Evolutionary conservation across 2,113 vertebrate species (phyloP), one percentile per base, ranked within the genome.

Genomic region (Tichodroma muraria): DNA sequence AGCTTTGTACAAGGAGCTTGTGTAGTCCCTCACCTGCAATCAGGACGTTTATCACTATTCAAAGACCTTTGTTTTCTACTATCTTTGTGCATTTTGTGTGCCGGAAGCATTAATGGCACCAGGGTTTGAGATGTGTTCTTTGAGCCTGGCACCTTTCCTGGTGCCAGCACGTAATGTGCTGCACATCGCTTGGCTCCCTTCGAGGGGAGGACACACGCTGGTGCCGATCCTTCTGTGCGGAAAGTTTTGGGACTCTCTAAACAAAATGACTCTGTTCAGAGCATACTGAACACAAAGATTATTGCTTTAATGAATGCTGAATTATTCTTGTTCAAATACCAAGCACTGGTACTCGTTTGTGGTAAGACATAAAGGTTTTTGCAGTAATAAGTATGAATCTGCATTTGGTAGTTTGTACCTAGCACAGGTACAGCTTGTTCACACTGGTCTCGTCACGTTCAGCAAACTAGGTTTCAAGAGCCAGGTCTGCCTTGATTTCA

Each of bases 151-250:
- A 80, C 25, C 70, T 42, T 72, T 85, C 78, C 87, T 49, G 3
- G 73, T 44, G 42, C 6, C 4, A 7, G 89, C 2, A 6, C 16
- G 47, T 4, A 4, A 71, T 1, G 28, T n/a, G n/a, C 69, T 40
- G 40, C 3, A 2, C 45, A 11, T 40, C 1, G 30, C 76, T 40
- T 11, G 61, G 68, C 75, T 89, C 71, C 68, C 11, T 45, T 52
- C 4, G 0, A 21, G 15, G 35, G 59, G 73, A 66, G 63, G 71
- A 54, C 19, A 3, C 28, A 8, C 3, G 3, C 47, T n/a, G 16
- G 6, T 13, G 22, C 83, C 1, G 0, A 6, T n/a, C 59, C 86
- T 56, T 23, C 66, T 80, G 0, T 7, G 60, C 0, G 0, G 80
- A 83, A 93, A 90, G 66, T 89, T 88, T 94, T 35, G 54, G 59